Evolutionary conservation across 2,888 invertebrate genomes (phyloP), one percentile per base, ranked within the genome.

Genomic region (Macrophya annulata): DNA sequence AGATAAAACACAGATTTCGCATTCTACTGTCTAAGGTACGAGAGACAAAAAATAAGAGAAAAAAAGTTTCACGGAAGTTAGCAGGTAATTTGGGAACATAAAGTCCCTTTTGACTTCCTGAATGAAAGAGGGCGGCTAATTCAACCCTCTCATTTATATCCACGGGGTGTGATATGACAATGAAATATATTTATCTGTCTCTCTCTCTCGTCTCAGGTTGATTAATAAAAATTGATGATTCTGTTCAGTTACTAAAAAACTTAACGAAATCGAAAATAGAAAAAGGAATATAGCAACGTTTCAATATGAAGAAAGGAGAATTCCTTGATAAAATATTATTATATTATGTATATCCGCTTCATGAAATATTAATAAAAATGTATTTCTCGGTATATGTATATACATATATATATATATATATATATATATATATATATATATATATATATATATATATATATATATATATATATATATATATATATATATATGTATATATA

Each of bases 1-100:
- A 90, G 88, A 90, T 90, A 90, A 91, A 90, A 90, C 89, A 90
- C 87, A 87, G 88, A 87, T 90, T 91, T 91, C 88, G 88, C 88
- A 89, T 90, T 90, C 87, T 87, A 86, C 62, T 48, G 25, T 25
- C 62, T 48, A n/a, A 83, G 68, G 25, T 51, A 15, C 21, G 68
- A 43, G 55, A 51, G 51, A 74, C 72, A 45, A 74, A 81, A 81
- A 43, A 40, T n/a, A 43, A 81, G 25, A 31, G 15, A 81, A 62
- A 43, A 43, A 81, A 81, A 55, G 25, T 55, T 43, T 21, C 10
- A 4, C 21, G 59, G 40, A 81, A 51, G 43, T 81, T 62, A 81
- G 59, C 40, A 40, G 62, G 81, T 81, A 81, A 81, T 81, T 62
- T 81, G 81, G 43, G 51, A 62, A 59, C 81, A 62, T 81, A 62